Evolutionary conservation across 2,113 vertebrate genomes (phyloP), one percentile per base, ranked within the genome.

Genomic region (Paralichthys olivaceus): DNA sequence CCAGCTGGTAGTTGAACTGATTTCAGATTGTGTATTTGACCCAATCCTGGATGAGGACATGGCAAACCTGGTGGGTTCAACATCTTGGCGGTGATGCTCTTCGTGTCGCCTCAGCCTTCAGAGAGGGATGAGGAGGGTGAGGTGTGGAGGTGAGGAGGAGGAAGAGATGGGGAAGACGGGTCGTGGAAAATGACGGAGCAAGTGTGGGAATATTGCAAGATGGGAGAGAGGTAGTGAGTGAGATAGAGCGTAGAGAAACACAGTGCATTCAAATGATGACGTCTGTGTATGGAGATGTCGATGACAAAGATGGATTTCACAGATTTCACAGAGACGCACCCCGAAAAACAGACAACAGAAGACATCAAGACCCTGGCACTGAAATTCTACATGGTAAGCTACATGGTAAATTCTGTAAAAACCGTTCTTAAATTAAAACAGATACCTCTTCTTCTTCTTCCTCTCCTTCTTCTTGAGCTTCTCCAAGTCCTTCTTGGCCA

Each of bases 401-500:
- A n/a, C n/a, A n/a, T n/a, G n/a, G n/a, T n/a, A n/a, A n/a, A n/a
- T n/a, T n/a, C n/a, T n/a, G n/a, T n/a, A n/a, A n/a, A n/a, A n/a
- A n/a, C n/a, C n/a, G n/a, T 29, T 29, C 28, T 29, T 29, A 29
- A 29, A 29, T 29, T 29, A 0, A n/a, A 5, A 53, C 49, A 22
- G n/a, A n/a, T 40, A 91, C 98, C 97, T 99, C 88, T 95, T 98
- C 72, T 99, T 99, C 94, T 99, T 99, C 92, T 95, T 98, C 87
- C 90, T 97, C 90, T 99, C 96, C 82, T 95, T 98, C 89, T 93
- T 97, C 89, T 97, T 98, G 80, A 99, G 96, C 74, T 98, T 99
- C 91, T 99, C 95, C 91, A 99, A 93, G 81, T 98, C 95, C 76
- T 95, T 98, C 92, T 99, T 99, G 74, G 98, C 98, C 86, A 99